Conservation (phyloP, 2,888 invertebrate species). For the Acronicta alni region DNA sequence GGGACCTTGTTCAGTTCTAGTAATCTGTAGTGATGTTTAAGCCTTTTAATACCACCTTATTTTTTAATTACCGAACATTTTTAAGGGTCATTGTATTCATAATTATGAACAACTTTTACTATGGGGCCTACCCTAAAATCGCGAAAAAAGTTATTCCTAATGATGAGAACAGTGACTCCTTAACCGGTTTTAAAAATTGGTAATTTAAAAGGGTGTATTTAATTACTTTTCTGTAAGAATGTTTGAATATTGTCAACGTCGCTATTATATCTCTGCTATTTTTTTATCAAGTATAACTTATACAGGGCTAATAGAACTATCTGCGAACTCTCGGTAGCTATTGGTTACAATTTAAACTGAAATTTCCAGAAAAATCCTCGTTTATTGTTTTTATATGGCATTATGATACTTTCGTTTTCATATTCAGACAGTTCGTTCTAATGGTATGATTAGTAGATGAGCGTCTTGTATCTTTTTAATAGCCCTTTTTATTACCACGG, state of each 20-base stretch:
- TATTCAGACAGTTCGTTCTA: background rate
- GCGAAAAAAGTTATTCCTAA: no score
- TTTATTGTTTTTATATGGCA: no score
- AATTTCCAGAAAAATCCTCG: no score
- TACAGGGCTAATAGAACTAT: background rate
- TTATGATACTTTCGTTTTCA: no score
- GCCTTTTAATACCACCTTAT: no score
- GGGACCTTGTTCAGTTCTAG: background rate
- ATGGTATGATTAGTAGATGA: background rate
- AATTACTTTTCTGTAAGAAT: background rate
- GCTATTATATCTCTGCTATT: background rate
- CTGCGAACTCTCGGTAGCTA: background rate
- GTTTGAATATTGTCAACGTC: slow-evolving; percentile 1
- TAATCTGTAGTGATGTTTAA: background rate
- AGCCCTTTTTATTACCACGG: slow-evolving; percentile 2
- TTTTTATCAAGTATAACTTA: background rate
- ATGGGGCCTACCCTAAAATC: no score
- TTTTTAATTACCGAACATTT: no score
- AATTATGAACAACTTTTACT: no score
- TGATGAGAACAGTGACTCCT: no score
- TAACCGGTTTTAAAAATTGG: no score
- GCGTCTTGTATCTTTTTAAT: background rate
- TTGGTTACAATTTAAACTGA: background rate
- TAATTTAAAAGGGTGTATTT: no score
- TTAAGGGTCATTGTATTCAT: no score